Percentiles rank a stretch among this genome's conserved stretches.
These are phyloP conservation scores for Tachina lurida DNA, from an alignment of 2,888 invertebrate species.

Conservation along the genomic window DNA sequence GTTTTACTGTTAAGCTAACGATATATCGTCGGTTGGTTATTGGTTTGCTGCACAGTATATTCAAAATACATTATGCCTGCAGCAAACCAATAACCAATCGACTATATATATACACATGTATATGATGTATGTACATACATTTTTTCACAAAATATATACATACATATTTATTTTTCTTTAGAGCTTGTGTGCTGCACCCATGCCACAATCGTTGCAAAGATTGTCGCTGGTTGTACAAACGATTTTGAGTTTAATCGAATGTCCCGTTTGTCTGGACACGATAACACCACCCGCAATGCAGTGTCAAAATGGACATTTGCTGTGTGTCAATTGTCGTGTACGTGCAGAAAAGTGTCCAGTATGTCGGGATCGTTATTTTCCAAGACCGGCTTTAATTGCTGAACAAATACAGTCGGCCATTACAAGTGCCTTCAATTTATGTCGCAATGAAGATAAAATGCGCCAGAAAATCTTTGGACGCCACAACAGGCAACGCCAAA, in stretches of 20 bases:
- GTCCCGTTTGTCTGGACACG: slow-evolving; percentile 87
- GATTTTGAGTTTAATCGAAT: slow-evolving; percentile 85
- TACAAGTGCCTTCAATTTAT: slow-evolving; percentile 83
- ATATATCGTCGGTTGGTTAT: too few species aligned
- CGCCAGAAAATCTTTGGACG: slow-evolving; percentile 83
- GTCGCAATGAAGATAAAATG: slow-evolving; percentile 82
- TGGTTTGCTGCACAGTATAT: too few species aligned
- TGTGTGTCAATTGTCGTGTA: slow-evolving; percentile 85
- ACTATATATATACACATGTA: background rate
- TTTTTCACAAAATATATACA: background rate
- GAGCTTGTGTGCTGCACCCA: slow-evolving; percentile 84
- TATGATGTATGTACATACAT: background rate
- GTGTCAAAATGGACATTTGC: slow-evolving; percentile 87
- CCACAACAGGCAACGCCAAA: slow-evolving; percentile 62
- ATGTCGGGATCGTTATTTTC: slow-evolving; percentile 85
- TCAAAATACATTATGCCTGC: too few species aligned
- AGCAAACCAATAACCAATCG: too few species aligned
- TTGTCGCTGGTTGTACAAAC: slow-evolving; percentile 84
- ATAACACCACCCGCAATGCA: slow-evolving; percentile 86
- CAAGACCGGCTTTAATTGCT: slow-evolving; percentile 84
- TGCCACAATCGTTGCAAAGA: slow-evolving; percentile 84
- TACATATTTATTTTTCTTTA: slow-evolving; percentile 56
- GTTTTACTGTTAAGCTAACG: too few species aligned
- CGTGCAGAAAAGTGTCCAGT: slow-evolving; percentile 86
- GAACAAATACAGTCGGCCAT: slow-evolving; percentile 85